Evolutionary conservation across 2,113 vertebrate species (phyloP).

Genomic region (Ellobius talpinus): DNA sequence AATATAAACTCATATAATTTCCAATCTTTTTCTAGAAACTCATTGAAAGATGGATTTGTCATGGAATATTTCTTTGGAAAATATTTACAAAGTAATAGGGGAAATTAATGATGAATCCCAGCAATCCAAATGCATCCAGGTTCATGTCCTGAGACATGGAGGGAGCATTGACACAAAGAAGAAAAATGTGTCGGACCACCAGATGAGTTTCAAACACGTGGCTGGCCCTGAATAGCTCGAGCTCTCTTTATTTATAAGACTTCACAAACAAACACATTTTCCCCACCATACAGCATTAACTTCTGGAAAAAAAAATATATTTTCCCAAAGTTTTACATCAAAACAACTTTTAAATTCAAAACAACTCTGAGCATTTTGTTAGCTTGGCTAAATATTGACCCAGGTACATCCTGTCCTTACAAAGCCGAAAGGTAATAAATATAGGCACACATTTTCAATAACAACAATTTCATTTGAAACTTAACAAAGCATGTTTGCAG

Average conservation of each 20-base stretch:
- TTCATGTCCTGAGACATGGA: not conserved
- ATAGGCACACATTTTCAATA: not conserved
- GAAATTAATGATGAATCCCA: not conserved
- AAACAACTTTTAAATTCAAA: not conserved
- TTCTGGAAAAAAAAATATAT: not conserved
- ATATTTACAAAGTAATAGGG: not conserved
- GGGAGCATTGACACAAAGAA: not conserved
- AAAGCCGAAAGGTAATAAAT: not conserved
- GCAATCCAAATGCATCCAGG: not conserved
- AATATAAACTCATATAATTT: not conserved
- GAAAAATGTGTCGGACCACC: not conserved
- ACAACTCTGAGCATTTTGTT: not conserved
- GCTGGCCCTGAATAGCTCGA: not conserved
- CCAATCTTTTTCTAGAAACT: not conserved
- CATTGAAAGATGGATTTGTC: not conserved
- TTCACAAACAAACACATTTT: not conserved
- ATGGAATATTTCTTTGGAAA: conserved; percentile 43
- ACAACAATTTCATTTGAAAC: not conserved
- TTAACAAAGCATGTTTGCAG: not conserved
- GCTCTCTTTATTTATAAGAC: not conserved
- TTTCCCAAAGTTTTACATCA: not conserved
- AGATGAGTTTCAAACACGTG: not conserved
- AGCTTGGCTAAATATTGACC: not conserved
- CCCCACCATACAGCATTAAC: not conserved
- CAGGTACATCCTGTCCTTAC: not conserved